These are phyloP conservation scores for Spodoptera litura DNA, from an alignment of 1,140 invertebrate genomes.

Conservation along the genomic window DNA sequence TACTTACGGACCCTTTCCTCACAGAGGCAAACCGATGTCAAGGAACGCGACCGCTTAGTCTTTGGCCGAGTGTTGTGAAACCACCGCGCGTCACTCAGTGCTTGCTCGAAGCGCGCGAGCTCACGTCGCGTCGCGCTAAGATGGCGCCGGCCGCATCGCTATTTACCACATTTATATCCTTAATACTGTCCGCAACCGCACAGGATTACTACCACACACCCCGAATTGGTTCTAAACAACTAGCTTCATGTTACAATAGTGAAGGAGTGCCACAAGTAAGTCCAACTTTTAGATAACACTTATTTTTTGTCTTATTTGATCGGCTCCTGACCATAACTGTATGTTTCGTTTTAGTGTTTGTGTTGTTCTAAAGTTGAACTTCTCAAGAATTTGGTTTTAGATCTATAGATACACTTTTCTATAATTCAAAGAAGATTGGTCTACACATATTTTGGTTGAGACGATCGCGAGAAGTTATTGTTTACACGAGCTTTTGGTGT, in stretches of 20 bases:
- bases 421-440: background rate
- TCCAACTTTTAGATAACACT: constrained; percentile 48
- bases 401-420: too few relatives aligned
- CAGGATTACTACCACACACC: constrained; percentile 78
- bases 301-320: constrained; percentile 45
- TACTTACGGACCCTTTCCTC: constrained; percentile 42
- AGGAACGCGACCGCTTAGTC: constrained; percentile 55
- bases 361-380: constrained; percentile 4
- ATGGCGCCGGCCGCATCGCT: constrained; percentile 69
- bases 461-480: background rate
- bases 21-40: constrained; percentile 52
- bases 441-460: background rate
- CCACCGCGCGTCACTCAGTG: constrained; percentile 71
- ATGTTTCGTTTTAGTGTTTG: constrained; percentile 50
- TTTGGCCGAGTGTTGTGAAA: constrained; percentile 77
- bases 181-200: constrained; percentile 51
- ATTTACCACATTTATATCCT: constrained; percentile 66
- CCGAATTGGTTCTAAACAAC: constrained; percentile 72
- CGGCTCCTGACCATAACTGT: constrained; percentile 36
- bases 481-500: background rate
- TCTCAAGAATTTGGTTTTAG: background rate
- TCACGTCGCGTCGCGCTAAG: constrained; percentile 69
- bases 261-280: constrained; percentile 78
- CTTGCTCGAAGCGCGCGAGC: constrained; percentile 72
- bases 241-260: constrained; percentile 79